phyloP scores from a whole-genome alignment of 2,888 invertebrate genomes.

The Parnassius smintheus region DNA sequence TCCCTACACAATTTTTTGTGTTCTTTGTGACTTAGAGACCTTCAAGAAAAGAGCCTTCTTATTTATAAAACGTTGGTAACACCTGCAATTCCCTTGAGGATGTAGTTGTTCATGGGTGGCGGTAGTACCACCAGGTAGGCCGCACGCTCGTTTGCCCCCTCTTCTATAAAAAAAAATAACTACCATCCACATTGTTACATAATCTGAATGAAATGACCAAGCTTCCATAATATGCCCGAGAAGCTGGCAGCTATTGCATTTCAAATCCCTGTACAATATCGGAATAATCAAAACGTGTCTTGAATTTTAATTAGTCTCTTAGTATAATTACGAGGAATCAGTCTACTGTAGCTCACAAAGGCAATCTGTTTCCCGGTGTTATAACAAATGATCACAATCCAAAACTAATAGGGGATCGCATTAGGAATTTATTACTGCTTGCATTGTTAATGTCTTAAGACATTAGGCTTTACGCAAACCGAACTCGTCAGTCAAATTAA shows the following conservation, averaged over 20 bases:
- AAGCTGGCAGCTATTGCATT: slow-evolving; percentile 5
- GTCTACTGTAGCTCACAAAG: not conserved
- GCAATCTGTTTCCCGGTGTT: slow-evolving; percentile 3
- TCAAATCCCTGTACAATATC: slow-evolving; percentile 8
- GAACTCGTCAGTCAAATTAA: slow-evolving; percentile 12
- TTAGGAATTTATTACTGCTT: slow-evolving; percentile 22
- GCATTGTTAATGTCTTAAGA: slow-evolving; percentile 18
- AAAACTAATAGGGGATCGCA: slow-evolving; percentile 17
- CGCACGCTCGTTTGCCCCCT: too few species aligned
- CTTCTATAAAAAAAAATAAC: not conserved
- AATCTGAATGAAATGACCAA: not conserved
- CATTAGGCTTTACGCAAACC: slow-evolving; percentile 21
- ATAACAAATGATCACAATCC: slow-evolving; percentile 21
- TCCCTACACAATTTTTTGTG: too few species aligned
- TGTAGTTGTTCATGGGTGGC: too few species aligned
- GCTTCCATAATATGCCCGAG: not conserved
- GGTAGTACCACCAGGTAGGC: too few species aligned
- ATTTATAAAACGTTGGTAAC: too few species aligned
- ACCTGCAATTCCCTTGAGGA: too few species aligned
- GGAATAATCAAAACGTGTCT: slow-evolving; percentile 13
- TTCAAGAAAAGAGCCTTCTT: too few species aligned
- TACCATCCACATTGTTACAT: not conserved
- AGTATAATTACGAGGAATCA: slow-evolving; percentile 16
- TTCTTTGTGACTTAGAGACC: too few species aligned
- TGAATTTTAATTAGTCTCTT: slow-evolving; percentile 20